Percentiles rank a stretch among this genome's conserved stretches.
Conservation (phyloP, 1,140 invertebrate species). For the Temnothorax nylanderi region DNA sequence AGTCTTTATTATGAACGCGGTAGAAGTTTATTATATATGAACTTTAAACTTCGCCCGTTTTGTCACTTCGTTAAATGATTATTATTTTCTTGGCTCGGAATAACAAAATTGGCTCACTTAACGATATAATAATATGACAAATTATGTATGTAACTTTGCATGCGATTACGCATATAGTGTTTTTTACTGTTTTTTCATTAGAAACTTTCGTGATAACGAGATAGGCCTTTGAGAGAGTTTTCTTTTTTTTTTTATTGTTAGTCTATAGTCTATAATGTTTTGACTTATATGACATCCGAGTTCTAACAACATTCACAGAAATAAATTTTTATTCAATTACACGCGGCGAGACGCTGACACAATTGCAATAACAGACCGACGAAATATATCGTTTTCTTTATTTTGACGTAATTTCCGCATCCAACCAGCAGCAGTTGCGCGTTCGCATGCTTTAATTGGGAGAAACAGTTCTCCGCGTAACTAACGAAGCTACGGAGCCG, state of each 20-base stretch:
- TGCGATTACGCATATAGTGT: neutral
- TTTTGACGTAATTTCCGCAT: constrained; percentile 36
- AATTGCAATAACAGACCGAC: neutral
- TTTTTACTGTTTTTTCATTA: neutral
- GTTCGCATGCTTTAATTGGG: constrained; percentile 62
- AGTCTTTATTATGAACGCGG: neutral
- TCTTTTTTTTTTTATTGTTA: neutral
- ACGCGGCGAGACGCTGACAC: neutral
- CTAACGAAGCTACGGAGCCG: constrained; percentile 54
- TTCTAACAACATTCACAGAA: neutral
- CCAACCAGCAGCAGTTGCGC: constrained; percentile 9
- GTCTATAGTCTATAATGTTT: neutral
- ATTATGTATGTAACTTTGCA: neutral
- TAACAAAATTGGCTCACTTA: neutral
- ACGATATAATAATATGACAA: neutral
- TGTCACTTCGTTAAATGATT: neutral
- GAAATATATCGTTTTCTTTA: constrained; percentile 11
- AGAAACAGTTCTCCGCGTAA: constrained; percentile 54
- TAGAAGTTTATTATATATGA: no score
- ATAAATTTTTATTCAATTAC: constrained; percentile 1
- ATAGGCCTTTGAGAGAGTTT: neutral
- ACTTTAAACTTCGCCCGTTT: neutral
- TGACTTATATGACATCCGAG: neutral
- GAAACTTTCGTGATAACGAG: neutral
- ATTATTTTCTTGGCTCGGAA: neutral